phyloP scores from a whole-genome alignment of 1,140 invertebrate genomes.

The Bombyx mori region DNA sequence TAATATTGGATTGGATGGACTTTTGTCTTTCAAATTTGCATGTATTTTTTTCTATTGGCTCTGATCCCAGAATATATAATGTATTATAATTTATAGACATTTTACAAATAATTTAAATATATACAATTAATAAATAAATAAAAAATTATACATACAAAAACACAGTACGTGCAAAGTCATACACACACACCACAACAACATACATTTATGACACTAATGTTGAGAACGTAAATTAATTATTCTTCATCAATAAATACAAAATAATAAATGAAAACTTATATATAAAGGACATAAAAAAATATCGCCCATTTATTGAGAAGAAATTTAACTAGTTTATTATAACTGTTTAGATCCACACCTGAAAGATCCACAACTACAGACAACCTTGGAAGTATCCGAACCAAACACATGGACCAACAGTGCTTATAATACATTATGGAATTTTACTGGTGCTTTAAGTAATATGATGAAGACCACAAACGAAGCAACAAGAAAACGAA shows the following conservation, averaged over 20 bases:
- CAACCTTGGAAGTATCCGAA: constrained; percentile 43
- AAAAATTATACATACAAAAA: too few species aligned
- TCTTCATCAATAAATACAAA: constrained; percentile 1
- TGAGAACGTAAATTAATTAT: neutral
- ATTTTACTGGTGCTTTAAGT: constrained; percentile 43
- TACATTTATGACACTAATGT: too few species aligned
- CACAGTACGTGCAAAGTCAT: too few species aligned
- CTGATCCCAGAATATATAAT: too few species aligned
- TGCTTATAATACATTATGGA: constrained; percentile 50
- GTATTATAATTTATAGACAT: too few species aligned
- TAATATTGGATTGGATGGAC: too few species aligned
- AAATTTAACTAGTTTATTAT: neutral
- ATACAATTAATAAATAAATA: too few species aligned
- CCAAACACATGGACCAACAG: constrained; percentile 44
- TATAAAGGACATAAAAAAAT: neutral
- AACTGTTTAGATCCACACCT: constrained; percentile 18
- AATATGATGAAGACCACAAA: constrained; percentile 46
- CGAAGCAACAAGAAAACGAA: constrained; percentile 36
- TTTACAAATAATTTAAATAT: too few species aligned
- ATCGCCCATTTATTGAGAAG: too few species aligned
- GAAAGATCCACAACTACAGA: constrained; percentile 33
- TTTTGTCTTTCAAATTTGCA: neutral
- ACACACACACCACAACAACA: too few species aligned
- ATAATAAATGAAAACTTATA: neutral
- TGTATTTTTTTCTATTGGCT: neutral